Base-by-base conservation (phyloP, 2,797 vertebrate species). In the Centroberyx gerrardi region DNA sequence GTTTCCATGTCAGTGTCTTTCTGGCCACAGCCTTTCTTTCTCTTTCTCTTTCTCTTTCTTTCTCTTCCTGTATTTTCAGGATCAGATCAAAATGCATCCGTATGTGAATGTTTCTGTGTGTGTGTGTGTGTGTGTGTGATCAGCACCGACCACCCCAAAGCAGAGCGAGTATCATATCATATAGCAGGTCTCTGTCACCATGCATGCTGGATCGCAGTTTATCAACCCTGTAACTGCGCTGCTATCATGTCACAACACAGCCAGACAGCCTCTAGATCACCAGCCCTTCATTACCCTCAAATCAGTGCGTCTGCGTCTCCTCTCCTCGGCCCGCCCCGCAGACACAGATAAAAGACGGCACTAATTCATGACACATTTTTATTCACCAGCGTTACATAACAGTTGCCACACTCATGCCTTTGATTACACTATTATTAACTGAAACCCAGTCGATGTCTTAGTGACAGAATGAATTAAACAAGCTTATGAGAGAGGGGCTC, bases 391-490 rank as follows among this genome's bases (percentile, higher is more conserved):
- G 3, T 89, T 92, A 78, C 22, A 29, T 81, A 90, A 91, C 56
- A 40, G 53, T 79, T 76, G 67, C 77, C 54, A 42, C 60, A 80
- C 76, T 76, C 74, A 40, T 44, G 66, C 67, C 70, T 88, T 73
- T 83, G 73, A 87, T 88, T 87, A 48, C 33, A 67, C 65, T 60
- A 55, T 80, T 78, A 86, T 89, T 78, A 89, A 79, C 58, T 56
- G 51, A 75, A 68, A 72, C 78, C 58, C 51, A 18, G 52, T 12
- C 48, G 0, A 49, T 64, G 65, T 76, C 63, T 81, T 53, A 42
- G 60, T 38, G 29, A 68, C 67, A 56, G 62, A 2, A 42, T 82
- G 38, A 81, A 84, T 85, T 78, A 76, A 81, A 84, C 29, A 27
- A 65, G 72, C 49, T 76, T 58, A 63, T 82, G 18, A 82, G 87